A percentile compares a stretch with the other conserved stretches of the same genome.
phyloP scores from a whole-genome alignment of 2,113 vertebrate species.

The Ariopsis seemanni region DNA sequence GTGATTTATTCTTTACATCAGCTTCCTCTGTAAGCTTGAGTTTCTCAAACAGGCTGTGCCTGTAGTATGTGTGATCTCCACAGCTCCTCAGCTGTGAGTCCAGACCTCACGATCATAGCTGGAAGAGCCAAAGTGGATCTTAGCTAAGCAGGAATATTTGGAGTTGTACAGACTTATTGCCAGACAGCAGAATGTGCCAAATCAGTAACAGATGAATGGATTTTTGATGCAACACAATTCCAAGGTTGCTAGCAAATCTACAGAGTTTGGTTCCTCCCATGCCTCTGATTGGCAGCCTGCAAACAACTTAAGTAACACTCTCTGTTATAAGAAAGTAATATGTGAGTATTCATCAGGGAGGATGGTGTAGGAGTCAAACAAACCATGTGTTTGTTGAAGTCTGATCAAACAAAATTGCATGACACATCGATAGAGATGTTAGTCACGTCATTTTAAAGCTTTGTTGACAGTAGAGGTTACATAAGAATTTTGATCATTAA shows the following conservation, averaged over 20 bases:
- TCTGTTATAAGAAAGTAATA: not conserved
- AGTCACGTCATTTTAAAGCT: not conserved
- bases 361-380: not conserved
- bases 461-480: no score
- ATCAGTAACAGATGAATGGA: slow-evolving; percentile 23
- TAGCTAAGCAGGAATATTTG: slow-evolving; percentile 4
- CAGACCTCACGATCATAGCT: slow-evolving; percentile 6
- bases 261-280: not conserved
- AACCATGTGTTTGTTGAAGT: not conserved
- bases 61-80: slow-evolving; percentile 12
- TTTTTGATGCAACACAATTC: not conserved
- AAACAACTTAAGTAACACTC: not conserved
- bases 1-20: slow-evolving; percentile 1
- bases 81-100: not conserved
- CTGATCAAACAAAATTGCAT: not conserved
- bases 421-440: not conserved
- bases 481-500: no score
- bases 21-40: slow-evolving; percentile 12
- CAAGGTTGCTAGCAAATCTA: slow-evolving; percentile 1
- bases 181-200: slow-evolving; percentile 16
- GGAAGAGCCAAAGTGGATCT: slow-evolving; percentile 21
- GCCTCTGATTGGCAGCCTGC: slow-evolving; percentile 2
- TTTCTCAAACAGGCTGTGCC: not conserved
- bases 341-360: no score
- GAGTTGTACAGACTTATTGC: not conserved